Evolutionary conservation across 2,888 invertebrate species (phyloP).

Genomic region (Carcina quercana): DNA sequence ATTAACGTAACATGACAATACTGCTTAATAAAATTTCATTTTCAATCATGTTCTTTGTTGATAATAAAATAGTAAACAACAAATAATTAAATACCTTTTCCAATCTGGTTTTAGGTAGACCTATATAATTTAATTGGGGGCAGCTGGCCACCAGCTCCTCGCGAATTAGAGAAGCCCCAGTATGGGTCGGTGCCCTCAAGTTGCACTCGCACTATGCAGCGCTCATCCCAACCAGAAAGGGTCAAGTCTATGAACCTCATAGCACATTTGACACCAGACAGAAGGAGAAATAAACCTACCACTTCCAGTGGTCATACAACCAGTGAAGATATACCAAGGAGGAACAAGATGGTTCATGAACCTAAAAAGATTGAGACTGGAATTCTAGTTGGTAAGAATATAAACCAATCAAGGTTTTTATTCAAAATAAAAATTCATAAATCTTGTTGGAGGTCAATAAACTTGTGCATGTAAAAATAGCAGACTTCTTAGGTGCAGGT

Average conservation of each 20-base stretch:
- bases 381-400: conserved; percentile 35
- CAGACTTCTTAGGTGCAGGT: too few species aligned
- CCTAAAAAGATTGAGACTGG: conserved; percentile 63
- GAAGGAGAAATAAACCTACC: conserved; percentile 40
- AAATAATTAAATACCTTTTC: background rate
- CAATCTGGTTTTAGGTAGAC: conserved; percentile 43
- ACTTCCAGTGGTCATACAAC: conserved; percentile 21
- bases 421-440: too few species aligned
- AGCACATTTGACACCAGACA: conserved; percentile 68
- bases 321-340: conserved; percentile 28
- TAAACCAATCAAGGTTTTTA: too few species aligned
- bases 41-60: too few species aligned
- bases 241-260: conserved; percentile 76
- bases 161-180: conserved; percentile 41
- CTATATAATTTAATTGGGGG: conserved; percentile 62
- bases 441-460: too few species aligned
- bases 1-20: too few species aligned
- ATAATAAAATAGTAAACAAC: background rate
- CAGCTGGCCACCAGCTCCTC: conserved; percentile 65
- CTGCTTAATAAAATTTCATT: too few species aligned
- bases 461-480: too few species aligned
- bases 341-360: conserved; percentile 58
- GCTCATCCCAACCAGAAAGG: conserved; percentile 51
- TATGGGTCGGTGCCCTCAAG: conserved; percentile 47
- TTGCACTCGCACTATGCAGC: conserved; percentile 52